Conservation (phyloP, 92 coral and sea anemone species). For the Actinostola sp. region DNA sequence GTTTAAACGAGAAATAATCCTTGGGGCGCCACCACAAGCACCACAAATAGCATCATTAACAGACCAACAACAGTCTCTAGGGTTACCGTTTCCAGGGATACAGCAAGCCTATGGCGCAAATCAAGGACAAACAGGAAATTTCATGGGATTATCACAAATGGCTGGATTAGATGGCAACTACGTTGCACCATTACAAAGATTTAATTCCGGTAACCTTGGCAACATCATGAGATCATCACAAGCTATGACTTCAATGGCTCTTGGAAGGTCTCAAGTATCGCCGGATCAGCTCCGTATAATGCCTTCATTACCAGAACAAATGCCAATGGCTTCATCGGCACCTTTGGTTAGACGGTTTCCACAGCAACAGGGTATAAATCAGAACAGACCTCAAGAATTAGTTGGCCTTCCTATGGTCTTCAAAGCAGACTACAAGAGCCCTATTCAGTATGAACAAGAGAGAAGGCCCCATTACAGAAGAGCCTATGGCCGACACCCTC, state of each 20-base stretch:
- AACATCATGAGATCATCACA: neutral
- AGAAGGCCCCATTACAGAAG: constrained; percentile 31
- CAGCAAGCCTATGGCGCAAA: neutral
- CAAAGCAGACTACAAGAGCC: constrained; percentile 27
- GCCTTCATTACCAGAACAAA: constrained; percentile 5
- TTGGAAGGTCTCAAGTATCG: constrained; percentile 19
- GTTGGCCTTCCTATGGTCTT: constrained; percentile 12
- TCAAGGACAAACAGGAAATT: constrained; percentile 9
- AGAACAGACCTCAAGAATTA: neutral
- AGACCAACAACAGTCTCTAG: constrained; percentile 37
- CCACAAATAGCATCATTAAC: constrained; percentile 32
- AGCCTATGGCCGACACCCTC: constrained; percentile 60
- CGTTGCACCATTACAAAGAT: constrained; percentile 25
- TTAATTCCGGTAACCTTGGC: neutral
- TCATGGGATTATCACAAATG: constrained; percentile 13
- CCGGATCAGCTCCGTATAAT: constrained; percentile 15
- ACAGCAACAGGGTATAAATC: constrained; percentile 4
- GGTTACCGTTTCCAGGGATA: constrained; percentile 35
- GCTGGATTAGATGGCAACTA: constrained; percentile 16
- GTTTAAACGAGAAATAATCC: constrained; percentile 67
- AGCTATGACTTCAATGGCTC: neutral
- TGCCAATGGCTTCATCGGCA: constrained; percentile 6
- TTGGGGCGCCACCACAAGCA: constrained; percentile 43
- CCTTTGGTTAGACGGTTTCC: constrained; percentile 2
- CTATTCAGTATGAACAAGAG: constrained; percentile 21